Evolutionary conservation across 1,140 invertebrate genomes (phyloP).

Genomic region (Metopolophium dirhodum): DNA sequence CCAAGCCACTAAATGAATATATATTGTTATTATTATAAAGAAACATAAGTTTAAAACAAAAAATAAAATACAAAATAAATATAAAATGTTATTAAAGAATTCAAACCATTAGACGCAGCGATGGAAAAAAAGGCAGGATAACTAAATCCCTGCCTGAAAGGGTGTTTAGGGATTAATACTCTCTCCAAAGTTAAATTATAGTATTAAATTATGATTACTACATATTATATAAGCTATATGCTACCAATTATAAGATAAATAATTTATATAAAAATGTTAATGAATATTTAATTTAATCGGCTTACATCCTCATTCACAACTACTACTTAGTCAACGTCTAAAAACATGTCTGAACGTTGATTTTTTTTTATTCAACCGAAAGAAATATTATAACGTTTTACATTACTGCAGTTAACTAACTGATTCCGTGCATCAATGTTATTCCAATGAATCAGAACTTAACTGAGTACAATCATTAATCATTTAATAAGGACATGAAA

Average conservation of each 20-base stretch:
- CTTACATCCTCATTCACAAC: neutral
- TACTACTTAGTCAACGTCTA: neutral
- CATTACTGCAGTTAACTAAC: neutral
- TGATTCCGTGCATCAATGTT: neutral
- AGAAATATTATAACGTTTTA: neutral
- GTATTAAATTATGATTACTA: constrained; percentile 21
- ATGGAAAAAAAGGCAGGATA: neutral
- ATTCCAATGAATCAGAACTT: no score
- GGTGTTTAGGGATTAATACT: constrained; percentile 7
- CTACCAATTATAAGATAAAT: neutral
- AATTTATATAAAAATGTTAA: constrained; percentile 25
- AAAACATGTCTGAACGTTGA: neutral
- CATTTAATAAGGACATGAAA: no score
- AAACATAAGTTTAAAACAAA: neutral
- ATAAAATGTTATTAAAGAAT: neutral
- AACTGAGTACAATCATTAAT: no score
- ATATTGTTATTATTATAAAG: neutral
- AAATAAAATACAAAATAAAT: neutral
- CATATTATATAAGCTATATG: neutral
- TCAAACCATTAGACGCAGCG: neutral
- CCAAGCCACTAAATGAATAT: no score
- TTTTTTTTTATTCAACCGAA: neutral
- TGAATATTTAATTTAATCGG: constrained; percentile 25
- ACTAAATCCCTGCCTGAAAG: neutral
- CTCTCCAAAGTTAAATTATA: neutral